Conservation (phyloP, 2,888 invertebrate species). For the Drosophila ustulata region DNA sequence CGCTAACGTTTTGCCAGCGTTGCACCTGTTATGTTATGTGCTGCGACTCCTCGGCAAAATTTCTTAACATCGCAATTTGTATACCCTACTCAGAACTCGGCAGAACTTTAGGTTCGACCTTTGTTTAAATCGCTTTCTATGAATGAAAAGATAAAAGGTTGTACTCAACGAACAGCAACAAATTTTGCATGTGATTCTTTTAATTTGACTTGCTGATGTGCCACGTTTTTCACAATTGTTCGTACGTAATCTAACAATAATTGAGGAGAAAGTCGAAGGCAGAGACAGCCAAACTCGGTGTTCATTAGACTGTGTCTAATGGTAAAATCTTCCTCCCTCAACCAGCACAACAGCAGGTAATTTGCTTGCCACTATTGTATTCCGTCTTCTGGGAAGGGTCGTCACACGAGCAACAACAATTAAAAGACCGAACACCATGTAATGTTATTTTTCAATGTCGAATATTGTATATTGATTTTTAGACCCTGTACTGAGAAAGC, state of each 20-base stretch:
- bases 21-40: conserved; percentile 47
- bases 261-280: conserved; percentile 54
- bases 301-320: background rate
- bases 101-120: conserved; percentile 14
- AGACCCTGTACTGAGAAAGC: background rate
- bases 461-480: conserved; percentile 63
- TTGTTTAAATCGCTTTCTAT: conserved; percentile 30
- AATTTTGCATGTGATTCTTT: conserved; percentile 36
- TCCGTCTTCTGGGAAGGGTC: conserved; percentile 5
- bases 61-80: conserved; percentile 19
- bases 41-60: background rate
- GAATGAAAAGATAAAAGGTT: conserved; percentile 48
- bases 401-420: conserved; percentile 7
- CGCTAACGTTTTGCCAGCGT: conserved; percentile 33
- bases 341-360: background rate
- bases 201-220: conserved; percentile 62
- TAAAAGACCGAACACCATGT: conserved; percentile 12
- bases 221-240: conserved; percentile 45
- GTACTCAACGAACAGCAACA: background rate
- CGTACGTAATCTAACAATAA: conserved; percentile 50
- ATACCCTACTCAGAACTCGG: background rate
- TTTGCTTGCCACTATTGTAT: background rate
- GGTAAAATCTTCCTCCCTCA: conserved; percentile 1
- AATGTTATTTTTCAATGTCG: conserved; percentile 41
- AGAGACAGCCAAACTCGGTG: background rate